phyloP scores from a whole-genome alignment of 2,888 invertebrate species.

The Melitaea athalia region DNA sequence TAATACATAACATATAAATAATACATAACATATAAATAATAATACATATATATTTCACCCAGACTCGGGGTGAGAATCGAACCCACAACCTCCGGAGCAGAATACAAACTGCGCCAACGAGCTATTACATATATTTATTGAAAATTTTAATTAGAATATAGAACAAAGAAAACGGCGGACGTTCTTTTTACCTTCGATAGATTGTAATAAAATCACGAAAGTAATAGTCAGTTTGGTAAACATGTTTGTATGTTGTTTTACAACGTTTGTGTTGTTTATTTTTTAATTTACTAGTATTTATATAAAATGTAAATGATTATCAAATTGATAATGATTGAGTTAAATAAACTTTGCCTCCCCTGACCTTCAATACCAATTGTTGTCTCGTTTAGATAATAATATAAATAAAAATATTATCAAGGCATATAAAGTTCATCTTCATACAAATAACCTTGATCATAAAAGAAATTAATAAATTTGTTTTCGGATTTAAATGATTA shows the following conservation, averaged over 20 bases:
- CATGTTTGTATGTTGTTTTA: constrained; percentile 19
- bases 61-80: too few species aligned
- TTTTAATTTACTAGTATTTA: constrained; percentile 22
- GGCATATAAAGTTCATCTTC: background rate
- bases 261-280: constrained; percentile 12
- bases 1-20: too few species aligned
- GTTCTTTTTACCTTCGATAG: constrained; percentile 16
- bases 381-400: constrained; percentile 13
- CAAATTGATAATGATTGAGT: constrained; percentile 17
- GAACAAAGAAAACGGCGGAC: background rate
- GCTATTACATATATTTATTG: background rate
- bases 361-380: constrained; percentile 8
- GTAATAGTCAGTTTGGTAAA: constrained; percentile 19
- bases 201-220: constrained; percentile 7
- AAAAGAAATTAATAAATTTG: background rate
- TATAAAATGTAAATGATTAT: constrained; percentile 24
- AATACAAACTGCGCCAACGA: too few species aligned
- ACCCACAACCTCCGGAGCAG: too few species aligned
- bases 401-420: background rate
- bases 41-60: too few species aligned
- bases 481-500: background rate
- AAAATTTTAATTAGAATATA: background rate
- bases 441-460: background rate
- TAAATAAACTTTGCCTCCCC: constrained; percentile 14
- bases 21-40: too few species aligned